Evolutionary conservation across 2,888 invertebrate genomes (phyloP).

Genomic region (Polydrusus pterygomalis): DNA sequence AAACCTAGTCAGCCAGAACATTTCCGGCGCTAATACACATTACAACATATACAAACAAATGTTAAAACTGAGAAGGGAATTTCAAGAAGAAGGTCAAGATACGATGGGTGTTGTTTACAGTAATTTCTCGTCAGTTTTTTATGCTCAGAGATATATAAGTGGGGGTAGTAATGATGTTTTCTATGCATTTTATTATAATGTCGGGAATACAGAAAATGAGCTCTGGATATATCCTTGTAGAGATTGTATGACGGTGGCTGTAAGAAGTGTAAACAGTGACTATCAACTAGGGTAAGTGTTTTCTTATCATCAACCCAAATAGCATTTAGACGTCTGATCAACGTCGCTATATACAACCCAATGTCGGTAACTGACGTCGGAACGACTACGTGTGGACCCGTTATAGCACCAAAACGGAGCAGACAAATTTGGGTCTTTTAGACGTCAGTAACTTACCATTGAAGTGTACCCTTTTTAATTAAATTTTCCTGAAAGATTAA

Average conservation of each 20-base stretch:
- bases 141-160: not conserved
- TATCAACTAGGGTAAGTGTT: not conserved
- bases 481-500: no score
- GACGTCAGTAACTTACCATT: no score
- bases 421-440: no score
- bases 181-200: constrained; percentile 1
- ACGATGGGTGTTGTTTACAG: not conserved
- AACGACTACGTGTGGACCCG: no score
- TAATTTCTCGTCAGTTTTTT: not conserved
- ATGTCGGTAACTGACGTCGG: no score
- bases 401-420: no score
- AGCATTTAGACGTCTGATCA: no score
- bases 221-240: not conserved
- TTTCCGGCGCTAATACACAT: constrained; percentile 73
- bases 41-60: constrained; percentile 78
- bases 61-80: constrained; percentile 73
- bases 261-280: not conserved
- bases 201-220: not conserved
- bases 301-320: no score
- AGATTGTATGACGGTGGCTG: not conserved
- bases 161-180: not conserved
- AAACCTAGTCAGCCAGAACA: constrained; percentile 76
- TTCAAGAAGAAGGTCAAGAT: constrained; percentile 41
- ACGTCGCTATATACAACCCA: no score
- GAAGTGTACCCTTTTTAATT: no score